Conservation (phyloP, 2,888 invertebrate genomes). For the Dicycla oo region DNA sequence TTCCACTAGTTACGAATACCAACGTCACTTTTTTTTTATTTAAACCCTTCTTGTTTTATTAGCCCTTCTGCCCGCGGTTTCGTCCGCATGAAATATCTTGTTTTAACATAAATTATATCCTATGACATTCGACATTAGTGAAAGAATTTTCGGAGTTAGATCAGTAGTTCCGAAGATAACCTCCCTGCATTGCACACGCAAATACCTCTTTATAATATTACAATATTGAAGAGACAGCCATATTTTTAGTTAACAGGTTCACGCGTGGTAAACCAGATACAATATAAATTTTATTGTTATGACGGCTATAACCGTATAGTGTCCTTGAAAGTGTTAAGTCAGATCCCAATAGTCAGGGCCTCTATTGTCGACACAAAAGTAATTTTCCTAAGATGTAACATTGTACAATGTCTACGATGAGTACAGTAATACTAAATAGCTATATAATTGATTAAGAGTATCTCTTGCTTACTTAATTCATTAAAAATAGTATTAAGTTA, state of each 20-base stretch:
- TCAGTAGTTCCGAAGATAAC: neutral
- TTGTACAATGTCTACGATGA: neutral
- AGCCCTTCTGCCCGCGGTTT: neutral
- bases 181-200: neutral
- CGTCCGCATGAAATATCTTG: no score
- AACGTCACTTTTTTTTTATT: neutral
- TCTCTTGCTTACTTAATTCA: neutral
- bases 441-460: constrained; percentile 12
- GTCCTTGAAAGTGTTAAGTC: no score
- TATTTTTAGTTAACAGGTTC: neutral
- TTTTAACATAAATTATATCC: no score
- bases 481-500: neutral
- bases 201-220: neutral
- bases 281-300: no score
- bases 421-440: neutral
- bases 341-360: neutral
- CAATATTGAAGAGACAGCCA: neutral
- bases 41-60: neutral
- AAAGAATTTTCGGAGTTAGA: neutral
- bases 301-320: no score
- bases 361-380: neutral
- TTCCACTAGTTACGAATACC: neutral
- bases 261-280: no score
- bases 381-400: neutral
- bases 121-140: neutral